Evolutionary conservation across 1,140 invertebrate species (phyloP), one percentile per base, ranked within the genome.

Genomic region (Pogonomyrmex californicus): DNA sequence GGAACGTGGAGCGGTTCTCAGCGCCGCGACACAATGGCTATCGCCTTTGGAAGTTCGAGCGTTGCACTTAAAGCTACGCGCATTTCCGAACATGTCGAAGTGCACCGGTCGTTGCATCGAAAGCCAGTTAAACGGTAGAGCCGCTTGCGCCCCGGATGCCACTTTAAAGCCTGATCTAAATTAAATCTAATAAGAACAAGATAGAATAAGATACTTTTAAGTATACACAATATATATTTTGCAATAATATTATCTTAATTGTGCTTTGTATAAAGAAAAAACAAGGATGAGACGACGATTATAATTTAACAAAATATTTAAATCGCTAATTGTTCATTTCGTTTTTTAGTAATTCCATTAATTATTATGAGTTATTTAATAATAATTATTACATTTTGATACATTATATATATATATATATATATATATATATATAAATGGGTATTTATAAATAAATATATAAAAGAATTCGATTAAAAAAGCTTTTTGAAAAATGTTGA

Each of bases 81-180:
- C 66, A 60, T 73, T 75, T 83, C 79, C 79, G 68, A 70, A 82
- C 54, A 82, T 82, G 68, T 75, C 68, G 68, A 75, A 83, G 79
- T 75, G 68, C 54, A 36, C 60, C 44, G 44, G n/a, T 30, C 47
- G 68, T 49, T 47, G 51, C 30, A 17, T 60, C 56, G 54, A 73
- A 30, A 60, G 5, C 41, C 30, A 38, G 54, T 75, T 58, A 47
- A 60, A 81, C 14, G 23, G 44, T 81, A 44, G 51, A 75, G 41
- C 5, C 7, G n/a, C 51, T 17, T 73, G 38, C 30, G 10, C 14
- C 62, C 23, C 41, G 68, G 17, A 83, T 83, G 56, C n/a, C 41
- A 75, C 58, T 73, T 41, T 47, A 62, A 17, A 60, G 10, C 6
- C 30, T 47, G 30, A 12, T 68, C 51, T 73, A 47, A 60, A 83